Conservation (phyloP, 2,888 invertebrate genomes). For the Sturmia bella region DNA sequence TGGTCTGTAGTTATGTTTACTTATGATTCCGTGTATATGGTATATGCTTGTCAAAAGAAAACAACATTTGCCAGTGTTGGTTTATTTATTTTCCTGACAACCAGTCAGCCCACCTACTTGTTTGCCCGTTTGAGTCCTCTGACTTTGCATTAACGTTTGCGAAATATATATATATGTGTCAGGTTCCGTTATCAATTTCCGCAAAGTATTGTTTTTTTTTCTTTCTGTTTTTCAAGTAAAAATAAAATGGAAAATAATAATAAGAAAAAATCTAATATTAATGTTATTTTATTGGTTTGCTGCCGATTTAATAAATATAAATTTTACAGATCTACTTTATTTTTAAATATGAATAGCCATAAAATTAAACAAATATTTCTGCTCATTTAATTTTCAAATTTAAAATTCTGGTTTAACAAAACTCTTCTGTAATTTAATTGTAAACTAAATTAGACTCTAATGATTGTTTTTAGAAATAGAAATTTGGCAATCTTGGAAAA, state of each 20-base stretch:
- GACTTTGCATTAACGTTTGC: conserved; percentile 1
- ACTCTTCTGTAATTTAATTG: too few species aligned
- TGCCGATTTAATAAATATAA: neutral
- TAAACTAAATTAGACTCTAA: too few species aligned
- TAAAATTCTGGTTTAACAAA: too few species aligned
- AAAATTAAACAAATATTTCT: too few species aligned
- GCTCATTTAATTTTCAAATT: neutral
- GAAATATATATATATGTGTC: conserved; percentile 22
- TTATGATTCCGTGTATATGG: conserved; percentile 3
- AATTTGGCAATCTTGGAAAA: too few species aligned
- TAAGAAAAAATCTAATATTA: conserved; percentile 3
- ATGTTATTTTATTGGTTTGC: conserved; percentile 49
- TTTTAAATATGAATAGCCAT: too few species aligned
- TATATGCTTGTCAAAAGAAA: neutral
- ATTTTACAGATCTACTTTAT: too few species aligned
- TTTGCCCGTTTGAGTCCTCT: neutral
- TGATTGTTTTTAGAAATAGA: too few species aligned
- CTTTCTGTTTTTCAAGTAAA: conserved; percentile 61
- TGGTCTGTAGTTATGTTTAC: conserved; percentile 32
- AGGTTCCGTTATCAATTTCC: conserved; percentile 67
- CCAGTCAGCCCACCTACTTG: neutral
- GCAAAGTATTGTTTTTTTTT: conserved; percentile 58
- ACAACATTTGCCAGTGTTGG: conserved; percentile 17
- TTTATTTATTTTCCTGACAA: conserved; percentile 22
- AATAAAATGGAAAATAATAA: conserved; percentile 27